Base-by-base conservation (phyloP, 2,888 invertebrate species). In the Cremastinae sp. region DNA sequence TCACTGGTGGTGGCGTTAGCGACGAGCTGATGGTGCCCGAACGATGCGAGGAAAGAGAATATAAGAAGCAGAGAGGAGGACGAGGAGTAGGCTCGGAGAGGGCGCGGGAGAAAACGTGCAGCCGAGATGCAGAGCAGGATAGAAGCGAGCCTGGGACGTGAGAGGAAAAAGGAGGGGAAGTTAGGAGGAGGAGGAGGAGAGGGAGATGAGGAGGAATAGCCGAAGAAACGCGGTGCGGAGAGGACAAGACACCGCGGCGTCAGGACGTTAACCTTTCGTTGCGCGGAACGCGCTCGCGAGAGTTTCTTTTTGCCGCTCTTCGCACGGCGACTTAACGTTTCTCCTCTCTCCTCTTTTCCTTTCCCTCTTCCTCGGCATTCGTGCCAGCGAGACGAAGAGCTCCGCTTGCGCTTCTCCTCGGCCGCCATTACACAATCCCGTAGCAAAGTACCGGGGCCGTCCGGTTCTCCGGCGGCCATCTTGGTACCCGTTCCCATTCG, bases 351-450 rank as follows among this genome's bases (percentile, higher is more conserved):
- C 47, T 22, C 56, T 54, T 16, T 18, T 16, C 61, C 0, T 28
- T 4, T 8, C 22, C 59, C n/a, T 18, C 64, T 20, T n/a, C 18
- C 7, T 18, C 22, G 28, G 10, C 12, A 68, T 78, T 58, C 72
- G 20, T 58, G 45, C 34, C 34, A 34, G 54, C 54, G 58, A 58
- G 47, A 61, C 58, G 71, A 64, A 77, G 64, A 49, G 69, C n/a
- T 28, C 22, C 34, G 59, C 54, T 41, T 56, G 71, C 61, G 68
- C n/a, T n/a, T n/a, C n/a, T n/a, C n/a, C n/a, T n/a, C 58, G 78
- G 84, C 85, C 86, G 86, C 88, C 88, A 88, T 88, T 88, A 88
- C 88, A 88, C 88, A 88, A 88, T 87, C 88, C 68, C 64, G 59
- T 61, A 58, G 64, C 59, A 59, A 66, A 47, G 74, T 56, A 71